These are phyloP conservation scores for Gymnothorax reevesii DNA, from an alignment of 2,797 vertebrate genomes.

Conservation along the genomic window DNA sequence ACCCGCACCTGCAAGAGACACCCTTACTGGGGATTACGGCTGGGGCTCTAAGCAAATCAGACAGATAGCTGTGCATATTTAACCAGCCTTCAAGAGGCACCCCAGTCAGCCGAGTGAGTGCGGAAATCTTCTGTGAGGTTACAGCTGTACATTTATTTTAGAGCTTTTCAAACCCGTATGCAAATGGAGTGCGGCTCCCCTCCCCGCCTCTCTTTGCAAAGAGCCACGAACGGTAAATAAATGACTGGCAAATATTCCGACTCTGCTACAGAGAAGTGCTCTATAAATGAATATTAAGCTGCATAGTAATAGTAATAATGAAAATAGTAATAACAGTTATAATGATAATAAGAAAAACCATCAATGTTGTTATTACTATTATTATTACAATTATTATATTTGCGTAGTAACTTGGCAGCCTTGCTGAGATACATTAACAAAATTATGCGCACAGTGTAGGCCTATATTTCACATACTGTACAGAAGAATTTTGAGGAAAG, in stretches of 20 bases:
- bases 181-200: not conserved
- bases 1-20: slow-evolving; percentile 62
- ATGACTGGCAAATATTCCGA: not conserved
- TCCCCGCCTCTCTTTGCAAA: not conserved
- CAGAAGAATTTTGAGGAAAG: not conserved
- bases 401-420: not conserved
- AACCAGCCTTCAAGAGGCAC: slow-evolving; percentile 41
- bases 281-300: not conserved
- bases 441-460: not conserved
- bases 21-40: slow-evolving; percentile 30
- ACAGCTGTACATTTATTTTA: slow-evolving; percentile 7
- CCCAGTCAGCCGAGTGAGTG: not conserved
- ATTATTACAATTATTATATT: not conserved
- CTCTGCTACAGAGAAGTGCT: not conserved
- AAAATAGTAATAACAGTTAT: no score
- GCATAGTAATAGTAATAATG: no score
- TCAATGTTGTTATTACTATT: not conserved
- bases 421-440: not conserved
- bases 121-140: not conserved
- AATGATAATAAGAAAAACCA: no score
- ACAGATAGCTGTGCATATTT: slow-evolving; percentile 36
- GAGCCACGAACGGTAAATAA: not conserved
- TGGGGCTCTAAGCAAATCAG: slow-evolving; percentile 32
- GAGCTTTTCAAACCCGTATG: slow-evolving; percentile 1
- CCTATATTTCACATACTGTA: not conserved